Base-by-base conservation (phyloP, 2,113 vertebrate species). In the Motacilla tschutschensis region DNA sequence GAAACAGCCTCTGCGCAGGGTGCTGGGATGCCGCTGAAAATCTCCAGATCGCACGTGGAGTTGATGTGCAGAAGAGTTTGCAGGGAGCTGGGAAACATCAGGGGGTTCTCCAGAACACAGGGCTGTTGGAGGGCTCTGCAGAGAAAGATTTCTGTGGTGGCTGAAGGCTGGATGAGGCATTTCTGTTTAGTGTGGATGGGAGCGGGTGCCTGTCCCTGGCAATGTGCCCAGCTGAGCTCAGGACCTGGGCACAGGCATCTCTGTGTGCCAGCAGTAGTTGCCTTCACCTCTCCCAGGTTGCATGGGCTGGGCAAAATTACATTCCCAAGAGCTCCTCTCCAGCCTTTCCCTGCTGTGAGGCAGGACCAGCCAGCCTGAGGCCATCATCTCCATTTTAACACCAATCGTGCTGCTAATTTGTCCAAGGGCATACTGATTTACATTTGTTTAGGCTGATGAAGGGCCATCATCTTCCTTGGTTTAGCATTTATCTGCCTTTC, bases 391-490 rank as follows among this genome's bases (percentile, higher is more conserved):
- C 12, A 3, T 86, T 81, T 65, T 53, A 48, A 33, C 20, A 3
- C 76, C 81, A 35, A 6, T 54, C 58, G 38, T 22, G 33, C 5
- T 21, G 85, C 74, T 47, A 51, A 79, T 87, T 88, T 77, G 38
- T 47, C 64, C 71, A 2, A 33, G 41, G 36, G 66, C 15, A 24
- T 16, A 10, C 64, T 48, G 78, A 91, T 94, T 94, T 94, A 48
- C 91, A 93, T 95, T 91, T 91, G 55, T 93, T 93, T 91, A 63
- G 92, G 88, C 72, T 92, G 88, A 79, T 91, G 90, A 66, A 66
- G 79, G 75, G 72, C 88, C 93, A 79, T 86, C 90, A 65, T 73
- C 83, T 84, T 88, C 88, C 60, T 55, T 24, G 48, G 14, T 59
- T 82, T 71, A 63, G 83, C 84, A 40, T 79, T 90, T 79, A 73